Evolutionary conservation across 2,797 vertebrate species (phyloP), one percentile per base, ranked within the genome.

Genomic region (Xenentodon cancila): DNA sequence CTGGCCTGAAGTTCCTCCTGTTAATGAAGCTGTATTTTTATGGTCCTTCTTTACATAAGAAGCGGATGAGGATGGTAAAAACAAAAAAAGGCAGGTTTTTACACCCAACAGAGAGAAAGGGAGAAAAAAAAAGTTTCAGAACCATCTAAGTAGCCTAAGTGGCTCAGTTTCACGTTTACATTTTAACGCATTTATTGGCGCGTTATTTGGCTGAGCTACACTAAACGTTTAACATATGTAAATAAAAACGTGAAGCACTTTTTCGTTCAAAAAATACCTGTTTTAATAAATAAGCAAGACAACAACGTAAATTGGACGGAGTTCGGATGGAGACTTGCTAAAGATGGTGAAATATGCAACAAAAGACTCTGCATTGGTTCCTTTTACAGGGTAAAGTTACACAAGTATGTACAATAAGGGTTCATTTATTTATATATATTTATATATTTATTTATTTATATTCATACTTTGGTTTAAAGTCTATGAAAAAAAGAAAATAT

Each of bases 251-350:
- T 53, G 27, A 69, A 72, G 40, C 71, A 48, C 12, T 17, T 19
- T 61, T 87, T 77, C 63, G 51, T 93, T 91, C 74, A 89, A 93
- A 93, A 92, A 90, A 90, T 88, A 92, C 88, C 87, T 90, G 92
- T 95, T 95, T 97, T 96, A 97, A 97, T 97, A 97, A 98, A 98
- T 98, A 97, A 95, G 93, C 94, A 79, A 68, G 70, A 54, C 86
- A 82, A 93, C 93, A 93, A 95, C 92, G 90, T 94, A 95, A 94
- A 95, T 77, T 92, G 93, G 91, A 95, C 85, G 79, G 89, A 89
- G 88, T 89, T 81, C 55, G 43, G 65, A 55, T 73, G 78, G 65
- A 75, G 65, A 76, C 34, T 85, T 89, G 75, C 63, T 72, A 84
- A 86, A 79, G 58, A 88, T 88, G 71, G 59, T 80, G 80, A 80